Evolutionary conservation across 2,113 vertebrate species (phyloP).

Genomic region (Turnix velox): DNA sequence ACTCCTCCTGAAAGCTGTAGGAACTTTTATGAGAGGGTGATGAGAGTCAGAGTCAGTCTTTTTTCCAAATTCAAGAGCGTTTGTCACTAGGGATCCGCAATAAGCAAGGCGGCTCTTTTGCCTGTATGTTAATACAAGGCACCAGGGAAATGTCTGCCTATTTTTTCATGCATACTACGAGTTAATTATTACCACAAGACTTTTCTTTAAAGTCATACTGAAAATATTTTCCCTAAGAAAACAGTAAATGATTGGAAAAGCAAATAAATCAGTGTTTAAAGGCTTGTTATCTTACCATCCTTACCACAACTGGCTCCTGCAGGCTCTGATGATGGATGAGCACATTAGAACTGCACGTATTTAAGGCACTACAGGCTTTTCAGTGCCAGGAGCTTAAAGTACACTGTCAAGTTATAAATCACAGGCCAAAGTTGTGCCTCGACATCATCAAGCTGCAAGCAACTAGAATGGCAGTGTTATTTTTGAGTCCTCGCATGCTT

Average conservation of each 20-base stretch:
- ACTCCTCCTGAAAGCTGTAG: background rate
- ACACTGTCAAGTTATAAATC: conserved; percentile 53
- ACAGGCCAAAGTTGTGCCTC: background rate
- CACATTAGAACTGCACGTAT: conserved; percentile 43
- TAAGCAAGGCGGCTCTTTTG: background rate
- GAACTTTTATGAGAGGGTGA: background rate
- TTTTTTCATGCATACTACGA: background rate
- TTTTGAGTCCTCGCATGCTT: background rate
- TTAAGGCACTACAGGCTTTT: conserved; percentile 39
- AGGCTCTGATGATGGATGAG: conserved; percentile 51
- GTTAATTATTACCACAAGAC: conserved; percentile 57
- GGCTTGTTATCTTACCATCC: conserved; percentile 47
- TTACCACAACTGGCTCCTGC: conserved; percentile 27
- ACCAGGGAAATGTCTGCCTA: conserved; percentile 19
- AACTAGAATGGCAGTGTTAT: background rate
- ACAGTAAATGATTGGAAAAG: conserved; percentile 37
- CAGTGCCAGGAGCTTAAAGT: conserved; percentile 50
- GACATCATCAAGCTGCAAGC: background rate
- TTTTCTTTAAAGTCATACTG: conserved; percentile 25
- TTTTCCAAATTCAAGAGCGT: background rate
- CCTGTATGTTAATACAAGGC: conserved; percentile 36
- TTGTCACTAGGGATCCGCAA: conserved; percentile 19
- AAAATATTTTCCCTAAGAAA: conserved; percentile 52
- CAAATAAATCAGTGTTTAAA: conserved; percentile 60
- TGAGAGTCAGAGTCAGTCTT: background rate